Base-by-base conservation (phyloP, 2,888 invertebrate species). In the Chironomus tentans region DNA sequence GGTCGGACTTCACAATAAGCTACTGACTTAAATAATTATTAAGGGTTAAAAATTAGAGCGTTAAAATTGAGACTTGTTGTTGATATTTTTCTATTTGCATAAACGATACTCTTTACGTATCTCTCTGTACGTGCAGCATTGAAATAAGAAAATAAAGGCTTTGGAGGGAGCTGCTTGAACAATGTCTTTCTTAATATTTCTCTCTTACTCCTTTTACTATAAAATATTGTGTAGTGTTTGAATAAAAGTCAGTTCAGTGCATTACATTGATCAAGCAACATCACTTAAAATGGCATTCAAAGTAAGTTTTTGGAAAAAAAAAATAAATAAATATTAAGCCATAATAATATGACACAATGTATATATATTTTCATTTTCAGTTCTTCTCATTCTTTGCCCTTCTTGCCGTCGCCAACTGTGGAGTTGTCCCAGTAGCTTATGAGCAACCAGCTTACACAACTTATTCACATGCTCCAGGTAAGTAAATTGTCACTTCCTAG, bases 381-480 rank as follows among this genome's bases (percentile, higher is more conserved):
- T 68, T 68, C 77, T 80, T 81, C 22, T 70, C 79, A 46, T 78
- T 79, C 80, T 77, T 77, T 70, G 76, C 80, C 79, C n/a, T 80
- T 80, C 78, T 79, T 10, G 78, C 80, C 65, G 76, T 79, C 4
- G 80, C 80, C 65, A 65, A 78, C n/a, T 79, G 79, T 47, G 80
- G 80, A 38, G 70, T 78, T 74, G 47, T 79, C 76, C 78, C 78
- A 28, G 28, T 28, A 28, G 71, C 12, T 2, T 76, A 28, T 48
- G 62, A 24, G 4, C 24, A 18, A 22, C 68, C 76, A 28, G 28
- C 71, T 13, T 28, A 38, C 10, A 18, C 15, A n/a, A 70, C 48
- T 18, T 71, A 62, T 15, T 46, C 77, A 0, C 78, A 78, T 73
- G 50, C 68, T 15, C 78, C 22, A 73, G 15, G 65, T 46, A 18